Evolutionary conservation across 1,140 invertebrate species (phyloP).

Genomic region (Euwallacea similis): DNA sequence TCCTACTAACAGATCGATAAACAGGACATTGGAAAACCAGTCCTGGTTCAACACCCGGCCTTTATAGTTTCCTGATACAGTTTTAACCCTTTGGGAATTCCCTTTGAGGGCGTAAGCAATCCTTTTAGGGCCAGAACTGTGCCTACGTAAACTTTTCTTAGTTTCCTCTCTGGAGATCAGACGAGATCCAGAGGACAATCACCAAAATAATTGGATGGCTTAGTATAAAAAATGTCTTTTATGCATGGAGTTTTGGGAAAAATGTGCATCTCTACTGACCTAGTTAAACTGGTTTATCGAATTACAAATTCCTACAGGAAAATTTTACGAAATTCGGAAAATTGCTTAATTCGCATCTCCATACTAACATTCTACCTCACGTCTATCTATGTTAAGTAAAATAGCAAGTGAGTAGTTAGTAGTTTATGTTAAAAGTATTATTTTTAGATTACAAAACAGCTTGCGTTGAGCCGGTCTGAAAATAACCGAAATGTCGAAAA

Average conservation of each 20-base stretch:
- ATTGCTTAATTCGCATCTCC: too few species aligned
- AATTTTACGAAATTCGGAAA: too few species aligned
- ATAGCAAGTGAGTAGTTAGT: constrained; percentile 6
- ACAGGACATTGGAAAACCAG: constrained; percentile 2
- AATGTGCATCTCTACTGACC: too few species aligned
- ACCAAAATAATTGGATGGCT: too few species aligned
- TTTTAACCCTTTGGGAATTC: constrained; percentile 26
- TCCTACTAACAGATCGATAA: background rate
- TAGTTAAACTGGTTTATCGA: too few species aligned
- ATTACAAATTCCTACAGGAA: too few species aligned
- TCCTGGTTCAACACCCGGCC: background rate
- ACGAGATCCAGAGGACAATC: background rate
- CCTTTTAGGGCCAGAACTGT: constrained; percentile 8
- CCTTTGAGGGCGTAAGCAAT: constrained; percentile 12
- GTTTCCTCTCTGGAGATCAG: background rate
- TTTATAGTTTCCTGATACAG: constrained; percentile 19
- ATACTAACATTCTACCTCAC: too few species aligned
- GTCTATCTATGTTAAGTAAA: background rate
- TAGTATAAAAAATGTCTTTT: too few species aligned
- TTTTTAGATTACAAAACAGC: constrained; percentile 41
- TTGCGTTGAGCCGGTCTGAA: constrained; percentile 39
- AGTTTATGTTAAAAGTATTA: constrained; percentile 39
- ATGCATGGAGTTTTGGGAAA: too few species aligned
- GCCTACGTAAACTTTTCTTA: background rate
- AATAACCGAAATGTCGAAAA: constrained; percentile 42